phyloP scores from a whole-genome alignment of 2,797 vertebrate genomes.

The Rhinichthys osculus region DNA sequence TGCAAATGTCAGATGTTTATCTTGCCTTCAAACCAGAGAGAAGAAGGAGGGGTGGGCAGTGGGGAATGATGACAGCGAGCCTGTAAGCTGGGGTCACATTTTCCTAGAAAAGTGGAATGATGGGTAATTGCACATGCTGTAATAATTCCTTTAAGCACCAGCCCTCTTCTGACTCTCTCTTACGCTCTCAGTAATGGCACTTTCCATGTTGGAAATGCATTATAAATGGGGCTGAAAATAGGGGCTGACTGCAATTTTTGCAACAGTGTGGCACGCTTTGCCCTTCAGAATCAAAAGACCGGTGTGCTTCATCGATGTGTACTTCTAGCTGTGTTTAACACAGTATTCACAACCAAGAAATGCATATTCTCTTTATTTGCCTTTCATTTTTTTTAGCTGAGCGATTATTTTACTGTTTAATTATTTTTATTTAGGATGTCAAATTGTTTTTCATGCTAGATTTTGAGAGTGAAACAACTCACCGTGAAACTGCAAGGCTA shows the following conservation, averaged over 20 bases:
- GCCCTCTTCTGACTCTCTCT: conserved; percentile 31
- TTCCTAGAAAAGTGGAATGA: conserved; percentile 44
- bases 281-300: conserved; percentile 36
- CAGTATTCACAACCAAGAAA: conserved; percentile 17
- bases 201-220: conserved; percentile 48
- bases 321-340: conserved; percentile 9
- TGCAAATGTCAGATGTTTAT: conserved; percentile 24
- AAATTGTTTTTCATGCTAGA: background rate
- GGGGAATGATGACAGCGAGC: conserved; percentile 28
- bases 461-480: background rate
- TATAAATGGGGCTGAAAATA: conserved; percentile 58
- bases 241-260: conserved; percentile 50
- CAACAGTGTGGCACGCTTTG: conserved; percentile 37
- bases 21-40: conserved; percentile 29
- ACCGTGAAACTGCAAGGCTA: background rate
- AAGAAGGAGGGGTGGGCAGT: conserved; percentile 3
- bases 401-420: conserved; percentile 8
- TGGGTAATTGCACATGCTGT: conserved; percentile 50
- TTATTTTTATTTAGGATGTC: conserved; percentile 19
- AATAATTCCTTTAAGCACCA: conserved; percentile 51
- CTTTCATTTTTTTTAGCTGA: background rate
- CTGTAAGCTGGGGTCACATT: conserved; percentile 23
- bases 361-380: conserved; percentile 4
- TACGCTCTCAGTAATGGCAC: conserved; percentile 11
- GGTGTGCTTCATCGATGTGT: conserved; percentile 27